Evolutionary conservation across 2,113 vertebrate genomes (phyloP), one percentile per base, ranked within the genome.

Genomic region (Synodontis membranacea): DNA sequence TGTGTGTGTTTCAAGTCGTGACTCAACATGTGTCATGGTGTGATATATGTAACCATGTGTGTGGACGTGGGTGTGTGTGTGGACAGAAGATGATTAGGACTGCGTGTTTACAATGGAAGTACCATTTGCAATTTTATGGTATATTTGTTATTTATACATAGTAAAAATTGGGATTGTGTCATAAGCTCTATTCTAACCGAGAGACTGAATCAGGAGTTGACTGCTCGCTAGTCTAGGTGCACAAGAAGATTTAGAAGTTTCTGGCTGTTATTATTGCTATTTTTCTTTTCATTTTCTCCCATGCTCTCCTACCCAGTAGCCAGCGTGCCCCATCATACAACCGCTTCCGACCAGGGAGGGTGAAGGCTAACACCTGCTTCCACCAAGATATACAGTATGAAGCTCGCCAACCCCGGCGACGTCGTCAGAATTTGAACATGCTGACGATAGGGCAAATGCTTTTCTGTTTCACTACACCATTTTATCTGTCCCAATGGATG

Each of bases 21-120:
- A 82, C 88, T 87, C 79, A 87, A 72, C 79, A 85, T 82, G 89
- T 88, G 83, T 88, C 81, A 84, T 78, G 85, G 81, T 86, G 87
- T 84, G 82, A 86, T 86, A 56, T 56, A 89, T 85, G 84, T 83
- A 82, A 86, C 64, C 23, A 17, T 82, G 68, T 50, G 80, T 75
- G 79, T n/a, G 60, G n/a, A 70, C 52, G 39, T 54, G 78, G 50
- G 78, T 25, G 48, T 37, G 39, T 28, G 78, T 56, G 31, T 39
- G 52, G 44, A 37, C 50, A 37, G 76, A 79, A 5, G 31, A 80
- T 54, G 34, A 54, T 54, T 37, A 37, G 9, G 17, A 34, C 3
- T 31, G 28, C 15, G 28, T 52, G 75, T 78, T 78, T 76, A 76
- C 74, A 46, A n/a, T 34, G n/a, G 75, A 34, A 52, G 17, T 3